Conservation (phyloP, 2,888 invertebrate genomes). For the Sisyra nigra region DNA sequence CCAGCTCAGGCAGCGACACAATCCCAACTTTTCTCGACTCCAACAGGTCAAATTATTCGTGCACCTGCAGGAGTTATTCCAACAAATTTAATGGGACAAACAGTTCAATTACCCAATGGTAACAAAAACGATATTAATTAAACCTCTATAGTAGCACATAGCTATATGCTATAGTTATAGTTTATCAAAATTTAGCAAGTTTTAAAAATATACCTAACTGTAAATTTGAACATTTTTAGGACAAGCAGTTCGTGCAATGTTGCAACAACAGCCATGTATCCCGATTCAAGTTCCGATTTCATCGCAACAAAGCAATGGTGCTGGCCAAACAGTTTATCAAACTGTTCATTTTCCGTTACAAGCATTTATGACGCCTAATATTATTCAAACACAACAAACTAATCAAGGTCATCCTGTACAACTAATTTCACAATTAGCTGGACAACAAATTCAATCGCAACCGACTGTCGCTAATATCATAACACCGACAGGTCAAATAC, state of each 20-base stretch:
- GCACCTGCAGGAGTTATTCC: slow-evolving; percentile 49
- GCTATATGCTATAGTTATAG: not conserved
- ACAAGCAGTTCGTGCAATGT: slow-evolving; percentile 35
- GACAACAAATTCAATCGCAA: slow-evolving; percentile 40
- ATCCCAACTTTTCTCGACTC: slow-evolving; percentile 33
- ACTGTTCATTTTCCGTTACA: slow-evolving; percentile 90
- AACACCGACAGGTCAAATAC: slow-evolving; percentile 79
- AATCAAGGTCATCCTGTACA: slow-evolving; percentile 40
- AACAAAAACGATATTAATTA: too few species aligned
- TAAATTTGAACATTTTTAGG: slow-evolving; percentile 1
- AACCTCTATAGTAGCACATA: too few species aligned
- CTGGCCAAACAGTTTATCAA: slow-evolving; percentile 89
- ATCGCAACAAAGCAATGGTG: slow-evolving; percentile 34
- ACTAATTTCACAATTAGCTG: slow-evolving; percentile 66
- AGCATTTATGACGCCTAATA: slow-evolving; percentile 42
- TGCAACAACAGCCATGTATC: slow-evolving; percentile 60
- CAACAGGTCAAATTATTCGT: slow-evolving; percentile 57
- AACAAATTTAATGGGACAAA: slow-evolving; percentile 44
- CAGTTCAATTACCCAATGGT: slow-evolving; percentile 52
- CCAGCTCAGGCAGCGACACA: slow-evolving; percentile 50
- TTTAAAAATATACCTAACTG: not conserved
- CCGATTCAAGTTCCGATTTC: slow-evolving; percentile 85
- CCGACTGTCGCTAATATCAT: slow-evolving; percentile 61
- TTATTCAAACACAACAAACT: slow-evolving; percentile 28
- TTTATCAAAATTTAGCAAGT: not conserved